Conservation (phyloP, 2,888 invertebrate species). For the Heliconius aoede region DNA sequence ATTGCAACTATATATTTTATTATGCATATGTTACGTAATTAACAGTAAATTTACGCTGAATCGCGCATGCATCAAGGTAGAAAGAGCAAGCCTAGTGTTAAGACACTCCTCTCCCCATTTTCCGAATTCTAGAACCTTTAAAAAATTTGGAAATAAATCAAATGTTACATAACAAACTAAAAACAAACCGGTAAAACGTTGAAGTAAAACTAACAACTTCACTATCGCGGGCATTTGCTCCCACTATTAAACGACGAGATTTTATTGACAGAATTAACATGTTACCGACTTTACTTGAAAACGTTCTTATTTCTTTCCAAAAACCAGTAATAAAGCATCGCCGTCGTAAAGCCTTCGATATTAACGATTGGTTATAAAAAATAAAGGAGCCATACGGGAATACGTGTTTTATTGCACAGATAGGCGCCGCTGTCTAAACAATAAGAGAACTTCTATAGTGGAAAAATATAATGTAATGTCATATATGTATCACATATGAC, state of each 20-base stretch:
- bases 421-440: slow-evolving; percentile 67
- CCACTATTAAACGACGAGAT: slow-evolving; percentile 50
- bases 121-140: too few species aligned
- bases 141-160: background rate
- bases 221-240: slow-evolving; percentile 41
- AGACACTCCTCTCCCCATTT: too few species aligned
- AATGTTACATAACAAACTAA: slow-evolving; percentile 9
- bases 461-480: slow-evolving; percentile 5
- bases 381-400: slow-evolving; percentile 70
- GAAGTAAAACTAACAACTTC: slow-evolving; percentile 37
- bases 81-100: too few species aligned
- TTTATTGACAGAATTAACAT: slow-evolving; percentile 78
- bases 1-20: too few species aligned
- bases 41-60: too few species aligned
- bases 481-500: too few species aligned
- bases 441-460: slow-evolving; percentile 22
- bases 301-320: slow-evolving; percentile 59
- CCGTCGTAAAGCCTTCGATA: slow-evolving; percentile 76
- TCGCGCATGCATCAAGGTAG: too few species aligned
- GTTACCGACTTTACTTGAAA: slow-evolving; percentile 69
- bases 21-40: too few species aligned
- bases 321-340: slow-evolving; percentile 72
- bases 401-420: slow-evolving; percentile 71
- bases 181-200: slow-evolving; percentile 30
- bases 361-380: slow-evolving; percentile 79